Conservation (phyloP, 2,113 vertebrate genomes). For the Macrotis lagotis region DNA sequence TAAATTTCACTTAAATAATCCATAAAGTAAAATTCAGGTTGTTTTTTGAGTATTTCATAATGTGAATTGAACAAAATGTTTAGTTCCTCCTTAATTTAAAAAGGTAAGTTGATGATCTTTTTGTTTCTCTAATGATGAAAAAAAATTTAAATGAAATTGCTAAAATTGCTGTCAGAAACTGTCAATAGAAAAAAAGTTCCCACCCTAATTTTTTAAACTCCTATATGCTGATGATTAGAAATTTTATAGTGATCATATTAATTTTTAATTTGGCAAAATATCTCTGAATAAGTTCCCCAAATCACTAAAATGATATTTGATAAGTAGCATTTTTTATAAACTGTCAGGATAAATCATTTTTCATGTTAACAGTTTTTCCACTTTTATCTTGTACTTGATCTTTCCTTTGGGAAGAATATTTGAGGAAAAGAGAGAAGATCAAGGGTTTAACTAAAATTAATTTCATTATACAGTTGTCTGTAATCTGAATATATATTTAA, state of each 20-base stretch:
- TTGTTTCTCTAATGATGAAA: neutral
- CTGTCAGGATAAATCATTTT: constrained; percentile 3
- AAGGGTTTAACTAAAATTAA: neutral
- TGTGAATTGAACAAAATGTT: too few species aligned
- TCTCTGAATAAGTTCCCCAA: neutral
- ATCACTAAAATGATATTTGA: neutral
- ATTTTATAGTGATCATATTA: constrained; percentile 18
- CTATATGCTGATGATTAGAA: neutral
- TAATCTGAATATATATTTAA: constrained; percentile 15
- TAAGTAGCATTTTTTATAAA: neutral
- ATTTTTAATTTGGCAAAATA: neutral
- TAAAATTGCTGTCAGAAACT: too few species aligned
- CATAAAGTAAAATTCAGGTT: too few species aligned
- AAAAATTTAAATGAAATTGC: constrained; percentile 2
- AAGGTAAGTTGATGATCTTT: too few species aligned
- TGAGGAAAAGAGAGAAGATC: neutral
- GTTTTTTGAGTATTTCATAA: too few species aligned
- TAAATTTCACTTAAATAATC: too few species aligned
- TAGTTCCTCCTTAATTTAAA: too few species aligned
- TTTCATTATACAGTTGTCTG: constrained; percentile 14
- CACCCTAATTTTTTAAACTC: neutral
- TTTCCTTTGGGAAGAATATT: neutral
- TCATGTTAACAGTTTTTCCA: neutral
- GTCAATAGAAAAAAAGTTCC: neutral
- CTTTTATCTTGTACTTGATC: neutral